Evolutionary conservation across 2,888 invertebrate genomes (phyloP), one percentile per base, ranked within the genome.

Genomic region (Ditylenchus weischeri): DNA sequence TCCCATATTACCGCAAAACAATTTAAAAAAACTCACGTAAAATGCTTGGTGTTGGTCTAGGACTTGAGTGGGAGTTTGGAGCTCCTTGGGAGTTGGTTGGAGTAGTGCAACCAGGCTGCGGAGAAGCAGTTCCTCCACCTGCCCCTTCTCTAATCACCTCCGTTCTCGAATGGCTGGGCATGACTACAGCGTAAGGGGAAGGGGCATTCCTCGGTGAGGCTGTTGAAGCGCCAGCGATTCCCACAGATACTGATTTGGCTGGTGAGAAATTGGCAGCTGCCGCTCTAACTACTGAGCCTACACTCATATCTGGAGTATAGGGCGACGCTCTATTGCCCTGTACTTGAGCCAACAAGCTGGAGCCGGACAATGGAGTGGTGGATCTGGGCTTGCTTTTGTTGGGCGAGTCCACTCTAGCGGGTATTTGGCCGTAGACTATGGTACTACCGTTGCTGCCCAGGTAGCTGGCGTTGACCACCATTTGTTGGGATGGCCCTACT

Each of bases 31-130:
- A 36, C 65, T 61, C 50, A 68, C 68, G 64, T 57, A 68, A 65
- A 66, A 68, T 68, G 51, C 68, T 59, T 35, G 43, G 43, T 43
- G 43, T 43, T 8, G 68, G 68, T 18, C 68, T 36, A 18, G 68
- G 68, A 48, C 68, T 68, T 15, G 68, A 51, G 48, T 68, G 65
- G 18, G 65, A 50, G n/a, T 48, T 65, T 43, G 36, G 23, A 29
- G 62, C 23, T n/a, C 47, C 21, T 65, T 47, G 62, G 11, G 62
- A 62, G 49, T 29, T 48, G 49, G 43, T 62, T 6, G 62, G 62
- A 38, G 62, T 62, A 29, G 62, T 62, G n/a, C 47, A 47, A 48
- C 43, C 48, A 15, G 43, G 43, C n/a, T 62, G 62, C 19, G 62
- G 48, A 38, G 48, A 21, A 29, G 43, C 62, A 47, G 43, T 38